These are phyloP conservation scores for Paradoxurus hermaphroditus DNA, from an alignment of 2,113 vertebrate species.

Conservation along the genomic window DNA sequence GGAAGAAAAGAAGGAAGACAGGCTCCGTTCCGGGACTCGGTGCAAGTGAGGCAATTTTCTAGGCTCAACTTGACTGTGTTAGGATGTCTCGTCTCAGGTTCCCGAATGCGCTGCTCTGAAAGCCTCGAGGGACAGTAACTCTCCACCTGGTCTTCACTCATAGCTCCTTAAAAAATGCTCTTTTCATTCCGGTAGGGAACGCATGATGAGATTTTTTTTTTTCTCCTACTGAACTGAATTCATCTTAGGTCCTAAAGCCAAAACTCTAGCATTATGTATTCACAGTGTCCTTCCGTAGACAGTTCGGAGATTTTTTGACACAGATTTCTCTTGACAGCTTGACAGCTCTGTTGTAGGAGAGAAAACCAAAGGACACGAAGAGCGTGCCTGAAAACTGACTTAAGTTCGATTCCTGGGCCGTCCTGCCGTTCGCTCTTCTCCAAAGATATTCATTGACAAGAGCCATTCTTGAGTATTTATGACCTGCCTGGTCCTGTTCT, in stretches of 20 bases:
- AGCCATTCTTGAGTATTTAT: background rate
- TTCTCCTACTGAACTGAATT: background rate
- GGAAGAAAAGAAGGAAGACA: background rate
- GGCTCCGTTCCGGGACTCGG: background rate
- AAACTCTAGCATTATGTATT: background rate
- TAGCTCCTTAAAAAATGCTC: background rate
- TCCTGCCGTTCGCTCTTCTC: background rate
- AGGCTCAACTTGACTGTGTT: background rate
- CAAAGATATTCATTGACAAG: background rate
- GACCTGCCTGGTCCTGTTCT: fast-evolving
- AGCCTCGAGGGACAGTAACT: background rate
- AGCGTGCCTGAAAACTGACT: background rate
- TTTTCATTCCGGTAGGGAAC: background rate
- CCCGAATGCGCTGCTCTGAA: background rate
- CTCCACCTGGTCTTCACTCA: background rate
- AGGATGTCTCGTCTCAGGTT: background rate
- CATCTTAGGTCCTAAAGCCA: background rate
- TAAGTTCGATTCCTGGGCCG: background rate
- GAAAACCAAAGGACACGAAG: too few species aligned
- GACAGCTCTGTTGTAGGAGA: background rate
- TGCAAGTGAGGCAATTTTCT: background rate
- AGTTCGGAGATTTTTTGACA: background rate
- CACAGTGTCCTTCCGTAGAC: background rate
- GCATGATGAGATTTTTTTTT: background rate
- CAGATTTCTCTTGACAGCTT: background rate